Evolutionary conservation across 2,888 invertebrate genomes (phyloP), one percentile per base, ranked within the genome.

Genomic region (Bombylius major): DNA sequence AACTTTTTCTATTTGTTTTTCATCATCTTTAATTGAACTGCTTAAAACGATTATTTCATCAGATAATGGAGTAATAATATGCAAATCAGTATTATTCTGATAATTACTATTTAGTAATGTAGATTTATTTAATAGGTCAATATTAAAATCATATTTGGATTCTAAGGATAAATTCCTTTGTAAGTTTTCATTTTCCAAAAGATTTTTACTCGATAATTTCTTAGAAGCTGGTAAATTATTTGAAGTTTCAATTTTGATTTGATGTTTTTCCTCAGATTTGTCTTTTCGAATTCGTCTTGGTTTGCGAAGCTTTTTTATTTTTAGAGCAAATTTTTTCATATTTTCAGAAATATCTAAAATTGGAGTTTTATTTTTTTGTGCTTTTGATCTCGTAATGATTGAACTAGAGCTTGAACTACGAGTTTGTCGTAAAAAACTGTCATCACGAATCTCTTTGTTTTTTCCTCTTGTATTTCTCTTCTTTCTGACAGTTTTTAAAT

Each of bases 331-430:
- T 5, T 5, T n/a, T 23, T 52, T 46, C 5, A 33, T 12, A 42
- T 42, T 42, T 42, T 57, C 58, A 6, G 54, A 53, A n/a, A 58
- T 14, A 1, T 55, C 53, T n/a, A 60, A 14, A 44, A 57, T 51
- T 53, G 60, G 54, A 44, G 59, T 61, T 50, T 61, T 62, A 50
- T 47, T 58, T 34, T 56, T 51, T 2, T 36, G 31, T 13, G 47
- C 36, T 52, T 47, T 44, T 13, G 61, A 59, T 52, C 62, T 57
- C 9, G 62, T 62, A 7, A 42, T 42, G 9, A 14, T 47, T 23
- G n/a, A 14, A 46, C 11, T 6, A 7, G 12, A 46, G 4, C n/a
- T 13, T 12, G 4, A 36, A 36, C 46, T 46, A 1, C 46, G 12
- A 2, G 34, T 36, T 32, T 6, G 11, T 32, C 48, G 48, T 14